Conservation (phyloP, 2,113 vertebrate species). For the Python bivittatus region DNA sequence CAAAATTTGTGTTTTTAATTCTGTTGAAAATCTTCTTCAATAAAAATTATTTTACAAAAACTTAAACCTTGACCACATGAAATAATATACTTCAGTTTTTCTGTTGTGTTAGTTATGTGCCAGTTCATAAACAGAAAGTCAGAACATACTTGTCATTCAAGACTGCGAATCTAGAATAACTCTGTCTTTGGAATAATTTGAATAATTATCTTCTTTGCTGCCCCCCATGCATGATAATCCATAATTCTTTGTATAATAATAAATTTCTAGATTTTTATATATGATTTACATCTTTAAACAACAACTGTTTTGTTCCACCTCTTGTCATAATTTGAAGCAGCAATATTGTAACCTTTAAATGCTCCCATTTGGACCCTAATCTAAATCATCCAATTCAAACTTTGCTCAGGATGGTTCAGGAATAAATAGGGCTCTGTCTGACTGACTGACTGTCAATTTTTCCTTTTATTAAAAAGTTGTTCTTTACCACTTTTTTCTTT, state of each 20-base stretch:
- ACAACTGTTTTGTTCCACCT: not conserved
- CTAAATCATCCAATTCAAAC: not conserved
- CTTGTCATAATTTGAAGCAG: not conserved
- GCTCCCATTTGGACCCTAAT: not conserved
- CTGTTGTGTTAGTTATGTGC: no score
- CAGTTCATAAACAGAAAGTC: no score
- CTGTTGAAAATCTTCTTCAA: no score
- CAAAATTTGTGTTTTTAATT: no score
- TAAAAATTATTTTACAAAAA: no score
- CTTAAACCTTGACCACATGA: no score
- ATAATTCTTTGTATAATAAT: not conserved
- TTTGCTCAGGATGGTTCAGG: slow-evolving; percentile 1
- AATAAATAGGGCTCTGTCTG: not conserved
- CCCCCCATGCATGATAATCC: not conserved
- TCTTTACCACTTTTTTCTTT: not conserved
- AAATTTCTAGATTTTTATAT: not conserved
- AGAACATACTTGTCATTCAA: no score
- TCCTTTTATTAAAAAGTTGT: not conserved
- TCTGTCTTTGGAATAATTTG: no score
- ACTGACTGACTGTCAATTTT: not conserved
- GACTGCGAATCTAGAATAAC: no score
- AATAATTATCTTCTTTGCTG: not conserved
- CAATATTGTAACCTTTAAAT: not conserved
- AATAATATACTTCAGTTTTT: no score
- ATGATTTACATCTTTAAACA: not conserved